Evolutionary conservation across 2,113 vertebrate genomes (phyloP), one percentile per base, ranked within the genome.

Genomic region (Proterorhinus semilunaris): DNA sequence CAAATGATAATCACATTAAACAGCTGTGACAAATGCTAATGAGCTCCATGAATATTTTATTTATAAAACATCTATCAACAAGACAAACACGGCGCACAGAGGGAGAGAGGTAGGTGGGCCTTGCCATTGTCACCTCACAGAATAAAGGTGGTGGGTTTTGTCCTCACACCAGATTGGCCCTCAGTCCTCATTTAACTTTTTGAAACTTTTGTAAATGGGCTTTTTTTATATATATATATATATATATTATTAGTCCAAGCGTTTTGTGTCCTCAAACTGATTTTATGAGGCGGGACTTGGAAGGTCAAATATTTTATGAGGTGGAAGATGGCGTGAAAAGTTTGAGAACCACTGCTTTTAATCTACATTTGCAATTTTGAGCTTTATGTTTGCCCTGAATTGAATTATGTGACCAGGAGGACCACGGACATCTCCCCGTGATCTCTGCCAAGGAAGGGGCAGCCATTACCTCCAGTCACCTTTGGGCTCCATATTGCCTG

Each of bases 381-480:
- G 27, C 17, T 21, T 2, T 6, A 12, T 36, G 4, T 17, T 5
- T 7, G 36, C 47, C 64, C 13, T 63, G 6, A 43, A 59, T 61
- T 8, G 10, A 0, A 21, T 62, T 45, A 55, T 61, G 43, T 71
- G 64, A 65, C 16, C 47, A 57, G 17, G 64, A 57, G 17, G 64
- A 64, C 16, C 0, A 3, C 71, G 73, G 68, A 71, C 5, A 55
- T 72, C 59, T 50, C 47, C 17, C 36, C 58, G 54, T 79, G 54
- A 54, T 75, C 59, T 62, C 13, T 61, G 62, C 36, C 45, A 13
- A 46, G 68, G 80, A 79, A 79, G 57, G 62, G 79, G 65, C 68
- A 82, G 81, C 72, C 74, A 75, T 86, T 76, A 82, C 76, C 36
- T 68, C 81, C 65, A 70, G 75, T 75, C 71, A 66, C 79, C 77